Conservation (phyloP, 1,140 invertebrate species). For the Bombyx mandarina region DNA sequence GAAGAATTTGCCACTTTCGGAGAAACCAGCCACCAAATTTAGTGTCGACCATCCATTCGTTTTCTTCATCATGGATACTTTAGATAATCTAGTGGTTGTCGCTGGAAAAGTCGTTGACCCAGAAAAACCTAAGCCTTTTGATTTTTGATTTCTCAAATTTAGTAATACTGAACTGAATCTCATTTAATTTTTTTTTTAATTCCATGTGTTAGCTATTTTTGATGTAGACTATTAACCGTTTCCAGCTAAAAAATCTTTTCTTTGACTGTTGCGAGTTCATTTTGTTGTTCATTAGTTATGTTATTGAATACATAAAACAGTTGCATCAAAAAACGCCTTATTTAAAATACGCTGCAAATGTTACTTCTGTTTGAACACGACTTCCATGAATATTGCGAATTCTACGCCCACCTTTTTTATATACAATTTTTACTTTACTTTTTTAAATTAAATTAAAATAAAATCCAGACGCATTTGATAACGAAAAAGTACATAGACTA, state of each 20-base stretch:
- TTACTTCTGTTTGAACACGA: too few species aligned
- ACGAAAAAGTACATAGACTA: constrained; percentile 69
- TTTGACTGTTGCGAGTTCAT: background rate
- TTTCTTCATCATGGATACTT: constrained; percentile 76
- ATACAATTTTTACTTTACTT: too few species aligned
- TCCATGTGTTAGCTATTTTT: too few species aligned
- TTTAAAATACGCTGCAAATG: too few species aligned
- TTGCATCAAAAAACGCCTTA: too few species aligned
- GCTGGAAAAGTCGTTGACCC: constrained; percentile 74
- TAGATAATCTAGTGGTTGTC: constrained; percentile 74
- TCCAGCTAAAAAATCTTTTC: background rate
- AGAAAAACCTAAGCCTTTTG: constrained; percentile 36
- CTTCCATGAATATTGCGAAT: constrained; percentile 11
- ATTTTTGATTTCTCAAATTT: constrained; percentile 6
- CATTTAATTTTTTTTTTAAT: too few species aligned
- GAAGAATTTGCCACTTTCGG: constrained; percentile 42
- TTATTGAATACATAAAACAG: background rate
- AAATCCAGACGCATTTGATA: constrained; percentile 71
- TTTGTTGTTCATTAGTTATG: constrained; percentile 9
- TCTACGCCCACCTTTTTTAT: too few species aligned
- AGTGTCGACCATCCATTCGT: constrained; percentile 77
- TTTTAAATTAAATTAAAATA: constrained; percentile 14
- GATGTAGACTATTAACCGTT: background rate
- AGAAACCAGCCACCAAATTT: constrained; percentile 58
- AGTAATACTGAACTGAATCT: background rate